These are phyloP conservation scores for Salvelinus fontinalis DNA, from an alignment of 2,113 vertebrate species.

Conservation along the genomic window DNA sequence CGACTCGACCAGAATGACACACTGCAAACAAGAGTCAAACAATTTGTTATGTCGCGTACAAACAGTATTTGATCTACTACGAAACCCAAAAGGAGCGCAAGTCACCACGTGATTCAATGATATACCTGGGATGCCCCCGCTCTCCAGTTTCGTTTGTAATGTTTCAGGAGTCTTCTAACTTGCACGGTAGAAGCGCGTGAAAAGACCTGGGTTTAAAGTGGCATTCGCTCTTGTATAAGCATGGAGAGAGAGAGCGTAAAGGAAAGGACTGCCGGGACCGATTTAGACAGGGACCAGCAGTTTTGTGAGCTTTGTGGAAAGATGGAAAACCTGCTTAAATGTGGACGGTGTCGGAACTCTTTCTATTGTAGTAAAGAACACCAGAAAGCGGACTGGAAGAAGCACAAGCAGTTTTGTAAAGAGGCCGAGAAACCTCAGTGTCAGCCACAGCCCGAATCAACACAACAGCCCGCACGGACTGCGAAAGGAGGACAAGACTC, in stretches of 20 bases:
- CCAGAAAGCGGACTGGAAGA: conserved; percentile 86
- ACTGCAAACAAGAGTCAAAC: conserved; percentile 6
- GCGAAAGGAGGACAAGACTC: conserved; percentile 4
- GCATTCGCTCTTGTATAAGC: conserved; percentile 4
- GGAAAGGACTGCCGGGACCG: conserved; percentile 1
- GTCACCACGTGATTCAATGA: conserved; percentile 1
- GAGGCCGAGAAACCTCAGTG: conserved; percentile 44
- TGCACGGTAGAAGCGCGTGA: conserved; percentile 15
- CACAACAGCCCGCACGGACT: background rate
- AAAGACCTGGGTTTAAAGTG: conserved; percentile 19
- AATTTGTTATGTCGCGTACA: background rate
- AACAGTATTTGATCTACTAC: background rate
- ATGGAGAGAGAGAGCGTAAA: conserved; percentile 18
- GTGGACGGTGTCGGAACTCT: conserved; percentile 81
- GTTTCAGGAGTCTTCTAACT: conserved; percentile 12
- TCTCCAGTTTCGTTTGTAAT: background rate
- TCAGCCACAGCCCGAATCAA: conserved; percentile 7
- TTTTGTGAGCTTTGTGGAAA: conserved; percentile 84
- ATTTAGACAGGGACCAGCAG: conserved; percentile 70
- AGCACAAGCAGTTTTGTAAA: conserved; percentile 81
- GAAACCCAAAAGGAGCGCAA: background rate
- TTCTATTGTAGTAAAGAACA: conserved; percentile 87
- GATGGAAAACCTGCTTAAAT: conserved; percentile 85
- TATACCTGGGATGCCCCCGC: background rate
- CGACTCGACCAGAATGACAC: conserved; percentile 15